These are phyloP conservation scores for Falco cherrug DNA, from an alignment of 2,797 vertebrate species.

Conservation along the genomic window DNA sequence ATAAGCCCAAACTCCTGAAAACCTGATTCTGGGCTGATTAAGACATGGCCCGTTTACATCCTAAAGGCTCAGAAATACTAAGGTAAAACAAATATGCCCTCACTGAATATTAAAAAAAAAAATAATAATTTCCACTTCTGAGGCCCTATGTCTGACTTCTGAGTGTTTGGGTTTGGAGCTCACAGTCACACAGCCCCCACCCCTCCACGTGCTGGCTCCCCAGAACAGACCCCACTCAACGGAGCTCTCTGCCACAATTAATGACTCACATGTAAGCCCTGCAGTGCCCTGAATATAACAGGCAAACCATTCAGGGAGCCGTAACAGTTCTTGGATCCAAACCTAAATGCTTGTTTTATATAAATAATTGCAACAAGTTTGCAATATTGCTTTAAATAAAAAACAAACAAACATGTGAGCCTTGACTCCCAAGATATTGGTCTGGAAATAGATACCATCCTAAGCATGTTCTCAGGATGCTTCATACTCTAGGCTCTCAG, in stretches of 20 bases:
- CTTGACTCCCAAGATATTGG: not conserved
- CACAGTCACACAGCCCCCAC: not conserved
- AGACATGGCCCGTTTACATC: not conserved
- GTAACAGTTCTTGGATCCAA: not conserved
- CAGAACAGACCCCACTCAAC: not conserved
- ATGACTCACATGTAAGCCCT: rapidly evolving
- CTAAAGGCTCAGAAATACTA: not conserved
- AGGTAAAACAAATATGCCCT: not conserved
- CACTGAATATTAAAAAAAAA: not conserved
- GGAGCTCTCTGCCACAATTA: not conserved
- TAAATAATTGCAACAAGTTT: not conserved
- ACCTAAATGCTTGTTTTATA: not conserved
- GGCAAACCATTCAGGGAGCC: not conserved
- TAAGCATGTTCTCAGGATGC: not conserved
- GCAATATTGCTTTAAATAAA: not conserved
- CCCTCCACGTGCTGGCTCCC: not conserved
- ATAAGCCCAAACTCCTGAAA: not conserved
- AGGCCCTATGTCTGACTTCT: not conserved
- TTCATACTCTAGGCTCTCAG: not conserved
- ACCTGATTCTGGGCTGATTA: not conserved
- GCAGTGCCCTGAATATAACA: not conserved
- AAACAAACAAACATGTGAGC: not conserved
- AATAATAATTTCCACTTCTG: not conserved
- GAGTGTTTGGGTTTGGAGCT: not conserved
- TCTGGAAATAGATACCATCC: not conserved